A percentile compares a stretch with the other conserved stretches of the same genome.
Evolutionary conservation across 1,140 invertebrate species (phyloP).

Genomic region (Lordiphosa mommai): DNA sequence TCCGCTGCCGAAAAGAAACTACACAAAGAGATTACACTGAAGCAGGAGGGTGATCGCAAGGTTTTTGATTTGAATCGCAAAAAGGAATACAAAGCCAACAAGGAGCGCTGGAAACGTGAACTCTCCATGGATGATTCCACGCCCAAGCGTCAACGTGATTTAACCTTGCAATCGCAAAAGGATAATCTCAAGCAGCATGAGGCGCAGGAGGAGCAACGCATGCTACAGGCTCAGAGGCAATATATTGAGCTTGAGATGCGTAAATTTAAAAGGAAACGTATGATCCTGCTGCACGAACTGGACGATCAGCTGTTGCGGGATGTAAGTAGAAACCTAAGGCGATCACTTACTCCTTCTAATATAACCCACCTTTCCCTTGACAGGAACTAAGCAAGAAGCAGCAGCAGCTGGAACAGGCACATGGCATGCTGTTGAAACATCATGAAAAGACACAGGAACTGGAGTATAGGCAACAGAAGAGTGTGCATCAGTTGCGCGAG

Average conservation of each 20-base stretch:
- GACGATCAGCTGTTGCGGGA: conserved; percentile 95
- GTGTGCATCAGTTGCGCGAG: conserved; percentile 91
- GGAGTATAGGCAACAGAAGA: conserved; percentile 96
- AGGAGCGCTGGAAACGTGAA: conserved; percentile 97
- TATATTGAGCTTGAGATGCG: conserved; percentile 95
- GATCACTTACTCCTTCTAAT: neutral
- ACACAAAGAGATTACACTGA: conserved; percentile 92
- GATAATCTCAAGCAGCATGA: conserved; percentile 95
- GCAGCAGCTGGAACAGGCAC: conserved; percentile 96
- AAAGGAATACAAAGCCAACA: conserved; percentile 98
- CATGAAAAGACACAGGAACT: conserved; percentile 98
- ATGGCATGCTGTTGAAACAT: conserved; percentile 96
- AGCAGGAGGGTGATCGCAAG: conserved; percentile 93
- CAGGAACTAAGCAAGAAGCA: conserved; percentile 97
- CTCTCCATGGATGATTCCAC: conserved; percentile 94
- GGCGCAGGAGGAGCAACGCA: conserved; percentile 92
- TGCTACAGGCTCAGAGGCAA: conserved; percentile 93
- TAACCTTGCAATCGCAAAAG: conserved; percentile 94
- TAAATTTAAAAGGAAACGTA: conserved; percentile 94
- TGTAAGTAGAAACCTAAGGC: conserved; percentile 80
- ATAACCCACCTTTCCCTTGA: neutral
- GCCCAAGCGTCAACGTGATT: conserved; percentile 94
- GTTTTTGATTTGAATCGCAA: conserved; percentile 95
- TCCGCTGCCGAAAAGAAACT: conserved; percentile 94
- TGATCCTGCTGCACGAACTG: conserved; percentile 91